Base-by-base conservation (phyloP, 37 sponge, comb jelly and placozoan species). In the Spongilla lacustris region DNA sequence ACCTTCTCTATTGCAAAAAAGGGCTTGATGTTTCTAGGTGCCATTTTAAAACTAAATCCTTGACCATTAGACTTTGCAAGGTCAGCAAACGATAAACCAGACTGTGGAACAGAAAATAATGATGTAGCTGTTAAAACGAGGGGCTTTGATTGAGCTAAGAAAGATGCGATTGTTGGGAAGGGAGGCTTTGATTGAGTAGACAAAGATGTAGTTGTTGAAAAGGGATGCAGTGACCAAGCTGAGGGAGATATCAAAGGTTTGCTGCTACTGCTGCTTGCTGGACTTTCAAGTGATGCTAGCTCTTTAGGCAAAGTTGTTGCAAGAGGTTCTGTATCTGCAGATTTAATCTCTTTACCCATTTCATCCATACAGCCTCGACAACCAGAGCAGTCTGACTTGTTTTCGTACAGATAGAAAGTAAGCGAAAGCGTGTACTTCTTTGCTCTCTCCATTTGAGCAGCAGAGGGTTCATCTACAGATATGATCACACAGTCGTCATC, bases 351-450 rank as follows among this genome's bases (percentile, higher is more conserved):
- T 13, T 1, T 14, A 58, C 50, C 81, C 49, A 13, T 75, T n/a
- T 83, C 79, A 81, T 92, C 96, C 0, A 30, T 36, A 66, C 96
- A 96, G 25, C 96, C 96, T 35, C 89, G 77, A 68, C 96, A 96
- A 23, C 96, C 96, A 71, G 93, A 79, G 36, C 95, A 94, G 36
- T 82, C 32, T 28, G 93, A 80, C 35, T 84, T 86, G 10, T 78
- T 68, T 35, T 95, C 85, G 79, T 95, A 95, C 23, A 84, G 76
- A 49, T 89, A 97, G 83, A 97, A 95, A 19, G 85, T 41, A 13
- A 29, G 77, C 4, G 98, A 95, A 49, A 97, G 77, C 84, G 86
- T 50, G 21, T 73, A 86, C 35, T 82, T n/a, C 34, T 77, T 66
- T 24, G 91, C 93, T 33, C 76, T 77, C 41, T 77, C 79, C 23